Base-by-base conservation (phyloP, 2,113 vertebrate species). In the Talpa occidentalis region DNA sequence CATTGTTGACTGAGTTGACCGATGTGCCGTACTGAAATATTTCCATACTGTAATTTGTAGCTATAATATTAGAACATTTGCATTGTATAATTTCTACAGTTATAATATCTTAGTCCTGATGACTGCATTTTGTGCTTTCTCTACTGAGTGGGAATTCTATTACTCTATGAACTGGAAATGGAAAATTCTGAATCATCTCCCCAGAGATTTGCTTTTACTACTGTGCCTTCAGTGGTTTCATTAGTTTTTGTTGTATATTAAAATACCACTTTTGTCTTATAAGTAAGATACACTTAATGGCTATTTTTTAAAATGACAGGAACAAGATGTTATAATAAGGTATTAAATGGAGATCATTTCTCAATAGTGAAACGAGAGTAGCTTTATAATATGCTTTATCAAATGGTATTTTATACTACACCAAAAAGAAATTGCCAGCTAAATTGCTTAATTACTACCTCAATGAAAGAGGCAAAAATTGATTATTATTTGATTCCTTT, bases 181-280 rank as follows among this genome's bases (percentile, higher is more conserved):
- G 59, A 67, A 88, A 77, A 60, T 49, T 88, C 37, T 89, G 40
- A 94, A 78, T 93, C 32, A 88, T 62, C 24, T 82, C 19, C 15
- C 73, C n/a, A 54, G 22, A n/a, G 12, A 78, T 94, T 69, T 84
- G n/a, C 54, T 83, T 79, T 81, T 84, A 22, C 69, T 62, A 4
- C 62, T 30, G 70, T 54, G 14, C 24, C 26, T 74, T 54, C 59
- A 94, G 24, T 90, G 66, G 79, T 93, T 93, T 94, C 47, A 81
- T 82, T 90, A 91, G 16, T 81, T 69, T 67, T 70, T 82, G 59
- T 40, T 78, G 26, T 28, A 22, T 88, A 85, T 82, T 90, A 94
- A 95, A 95, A 52, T 83, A 40, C 9, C n/a, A 79, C 42, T 92
- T 95, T 87, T 95, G 62, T 64, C 32, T 79, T 91, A 70, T 78